Percentiles rank a stretch among this genome's conserved stretches.
Evolutionary conservation across 2,888 invertebrate genomes (phyloP).

Genomic region (Eristalis arbustorum): DNA sequence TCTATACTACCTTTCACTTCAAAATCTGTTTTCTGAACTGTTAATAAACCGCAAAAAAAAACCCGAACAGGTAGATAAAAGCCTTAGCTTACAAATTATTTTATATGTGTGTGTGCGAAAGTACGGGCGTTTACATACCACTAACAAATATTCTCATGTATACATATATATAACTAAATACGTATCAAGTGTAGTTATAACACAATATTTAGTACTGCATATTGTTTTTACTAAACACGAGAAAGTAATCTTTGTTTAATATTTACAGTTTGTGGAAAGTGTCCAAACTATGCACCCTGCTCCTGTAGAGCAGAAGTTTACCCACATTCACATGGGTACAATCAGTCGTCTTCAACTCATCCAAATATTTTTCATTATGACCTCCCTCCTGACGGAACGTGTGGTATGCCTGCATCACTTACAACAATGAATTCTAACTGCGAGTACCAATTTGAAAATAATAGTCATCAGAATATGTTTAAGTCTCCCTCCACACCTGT

Average conservation of each 20-base stretch:
- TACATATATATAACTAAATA: no score
- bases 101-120: no score
- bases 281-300: slow-evolving; percentile 42
- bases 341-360: slow-evolving; percentile 29
- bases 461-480: slow-evolving; percentile 46
- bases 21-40: no score
- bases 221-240: no score
- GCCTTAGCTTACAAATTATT: no score
- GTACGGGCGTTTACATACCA: no score
- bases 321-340: slow-evolving; percentile 11
- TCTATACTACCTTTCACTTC: no score
- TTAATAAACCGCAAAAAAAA: no score
- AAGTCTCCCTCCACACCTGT: slow-evolving; percentile 38
- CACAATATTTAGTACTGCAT: no score
- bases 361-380: slow-evolving; percentile 53
- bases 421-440: slow-evolving; percentile 34
- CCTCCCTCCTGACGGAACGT: slow-evolving; percentile 26
- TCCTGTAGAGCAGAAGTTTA: slow-evolving; percentile 18
- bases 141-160: no score
- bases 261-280: slow-evolving; percentile 55
- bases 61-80: no score
- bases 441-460: slow-evolving; percentile 47
- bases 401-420: slow-evolving; percentile 1
- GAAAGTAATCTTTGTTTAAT: neutral
- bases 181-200: no score